phyloP scores from a whole-genome alignment of 2,888 invertebrate species.

The Orchesellides sinensis region DNA sequence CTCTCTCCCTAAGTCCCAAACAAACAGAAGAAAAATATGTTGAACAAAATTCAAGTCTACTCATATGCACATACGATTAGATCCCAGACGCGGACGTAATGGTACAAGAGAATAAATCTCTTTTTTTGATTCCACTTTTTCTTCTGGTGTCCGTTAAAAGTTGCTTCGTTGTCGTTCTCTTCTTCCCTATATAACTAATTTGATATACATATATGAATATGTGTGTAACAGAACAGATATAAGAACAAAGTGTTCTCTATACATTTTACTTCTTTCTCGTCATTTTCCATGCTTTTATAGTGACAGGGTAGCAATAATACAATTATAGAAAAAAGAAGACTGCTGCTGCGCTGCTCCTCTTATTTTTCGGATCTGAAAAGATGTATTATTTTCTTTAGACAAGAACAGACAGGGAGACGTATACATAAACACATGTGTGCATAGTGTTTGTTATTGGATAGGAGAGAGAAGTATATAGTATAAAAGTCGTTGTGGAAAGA shows the following conservation, averaged over 20 bases:
- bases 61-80: neutral
- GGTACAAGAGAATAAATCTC: conserved; percentile 63
- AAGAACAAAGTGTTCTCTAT: neutral
- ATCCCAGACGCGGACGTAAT: conserved; percentile 49
- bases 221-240: neutral
- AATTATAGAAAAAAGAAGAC: conserved; percentile 6
- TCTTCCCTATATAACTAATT: too few species aligned
- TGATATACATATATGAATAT: neutral
- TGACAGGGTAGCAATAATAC: neutral
- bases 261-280: neutral
- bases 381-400: conserved; percentile 45
- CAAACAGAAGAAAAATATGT: conserved; percentile 25
- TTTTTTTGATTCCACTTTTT: conserved; percentile 21
- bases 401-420: conserved; percentile 56
- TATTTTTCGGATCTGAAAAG: conserved; percentile 28
- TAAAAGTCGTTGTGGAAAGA: conserved; percentile 11
- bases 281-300: neutral
- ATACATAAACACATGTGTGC: conserved; percentile 45
- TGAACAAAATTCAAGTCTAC: neutral
- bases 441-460: conserved; percentile 33
- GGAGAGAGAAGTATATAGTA: conserved; percentile 3
- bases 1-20: conserved; percentile 42
- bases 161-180: conserved; percentile 8
- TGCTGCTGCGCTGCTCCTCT: conserved; percentile 19
- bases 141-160: conserved; percentile 50